Evolutionary conservation across 2,888 invertebrate genomes (phyloP).

Genomic region (Eulithis prunata): DNA sequence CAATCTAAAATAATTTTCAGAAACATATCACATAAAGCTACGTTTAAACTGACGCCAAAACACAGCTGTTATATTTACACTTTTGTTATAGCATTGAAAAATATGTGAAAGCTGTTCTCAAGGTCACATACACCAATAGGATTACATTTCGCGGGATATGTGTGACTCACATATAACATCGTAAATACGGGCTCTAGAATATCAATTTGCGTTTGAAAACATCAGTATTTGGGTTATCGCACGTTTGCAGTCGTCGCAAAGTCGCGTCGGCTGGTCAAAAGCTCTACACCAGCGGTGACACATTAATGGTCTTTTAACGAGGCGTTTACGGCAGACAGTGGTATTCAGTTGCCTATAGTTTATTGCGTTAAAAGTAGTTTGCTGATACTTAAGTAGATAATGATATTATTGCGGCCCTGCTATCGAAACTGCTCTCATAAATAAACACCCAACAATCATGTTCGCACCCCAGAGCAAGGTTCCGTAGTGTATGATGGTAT

Average conservation of each 20-base stretch:
- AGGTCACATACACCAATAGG: too few species aligned
- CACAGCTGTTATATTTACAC: not conserved
- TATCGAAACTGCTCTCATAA: not conserved
- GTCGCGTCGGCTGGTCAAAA: not conserved
- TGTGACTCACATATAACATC: too few species aligned
- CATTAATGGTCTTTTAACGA: constrained; percentile 44
- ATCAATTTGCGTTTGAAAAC: too few species aligned
- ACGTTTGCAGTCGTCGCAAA: too few species aligned
- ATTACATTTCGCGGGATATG: too few species aligned
- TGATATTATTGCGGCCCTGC: not conserved
- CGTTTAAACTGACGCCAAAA: not conserved
- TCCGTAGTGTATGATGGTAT: too few species aligned
- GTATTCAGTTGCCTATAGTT: constrained; percentile 21
- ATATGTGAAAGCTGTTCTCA: too few species aligned
- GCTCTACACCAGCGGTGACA: constrained; percentile 38
- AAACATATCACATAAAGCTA: constrained; percentile 16
- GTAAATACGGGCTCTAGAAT: too few species aligned
- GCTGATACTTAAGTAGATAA: constrained; percentile 3
- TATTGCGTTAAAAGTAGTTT: constrained; percentile 13
- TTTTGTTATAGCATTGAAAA: too few species aligned
- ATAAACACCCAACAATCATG: not conserved
- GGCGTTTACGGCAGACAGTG: constrained; percentile 29
- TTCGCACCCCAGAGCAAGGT: too few species aligned
- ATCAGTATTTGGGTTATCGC: too few species aligned
- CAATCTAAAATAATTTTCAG: constrained; percentile 50